phyloP scores from a whole-genome alignment of 2,797 vertebrate genomes.

The Syngnathus rostellatus region DNA sequence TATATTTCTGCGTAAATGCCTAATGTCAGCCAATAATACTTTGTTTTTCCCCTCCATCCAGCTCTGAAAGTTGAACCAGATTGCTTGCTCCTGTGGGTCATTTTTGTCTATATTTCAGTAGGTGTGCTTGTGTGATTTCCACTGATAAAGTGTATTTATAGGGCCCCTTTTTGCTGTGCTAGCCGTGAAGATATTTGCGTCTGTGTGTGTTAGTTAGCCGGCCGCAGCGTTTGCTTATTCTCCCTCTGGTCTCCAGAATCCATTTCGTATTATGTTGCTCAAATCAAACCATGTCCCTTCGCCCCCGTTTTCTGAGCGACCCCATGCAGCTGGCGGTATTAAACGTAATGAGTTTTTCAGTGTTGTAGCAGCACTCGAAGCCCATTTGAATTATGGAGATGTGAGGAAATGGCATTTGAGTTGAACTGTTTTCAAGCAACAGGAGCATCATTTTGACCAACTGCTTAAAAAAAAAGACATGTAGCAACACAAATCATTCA shows the following conservation, averaged over 20 bases:
- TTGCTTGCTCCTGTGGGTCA: constrained; percentile 8
- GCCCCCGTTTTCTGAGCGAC: constrained; percentile 34
- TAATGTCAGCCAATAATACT: constrained; percentile 13
- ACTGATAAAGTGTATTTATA: constrained; percentile 27
- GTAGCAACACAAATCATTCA: too few relatives aligned
- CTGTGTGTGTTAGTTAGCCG: constrained; percentile 18
- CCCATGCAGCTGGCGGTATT: constrained; percentile 67
- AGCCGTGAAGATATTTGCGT: constrained; percentile 29
- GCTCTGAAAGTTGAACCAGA: constrained; percentile 16
- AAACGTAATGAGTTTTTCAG: constrained; percentile 68
- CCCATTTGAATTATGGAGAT: constrained; percentile 60
- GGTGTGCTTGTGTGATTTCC: constrained; percentile 30
- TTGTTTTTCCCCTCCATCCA: constrained; percentile 28
- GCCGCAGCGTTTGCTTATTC: constrained; percentile 37
- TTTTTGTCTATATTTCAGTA: constrained; percentile 21
- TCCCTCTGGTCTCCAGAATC: constrained; percentile 34
- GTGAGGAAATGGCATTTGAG: constrained; percentile 16
- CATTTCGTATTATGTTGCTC: constrained; percentile 55
- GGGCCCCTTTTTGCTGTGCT: constrained; percentile 17
- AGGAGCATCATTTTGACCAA: neutral
- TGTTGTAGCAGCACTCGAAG: constrained; percentile 43
- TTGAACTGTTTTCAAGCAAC: constrained; percentile 1
- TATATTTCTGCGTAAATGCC: constrained; percentile 15
- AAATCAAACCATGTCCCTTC: constrained; percentile 54
- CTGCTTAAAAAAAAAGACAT: neutral